phyloP scores from a whole-genome alignment of 2,888 invertebrate species.

The Troilus luridus region DNA sequence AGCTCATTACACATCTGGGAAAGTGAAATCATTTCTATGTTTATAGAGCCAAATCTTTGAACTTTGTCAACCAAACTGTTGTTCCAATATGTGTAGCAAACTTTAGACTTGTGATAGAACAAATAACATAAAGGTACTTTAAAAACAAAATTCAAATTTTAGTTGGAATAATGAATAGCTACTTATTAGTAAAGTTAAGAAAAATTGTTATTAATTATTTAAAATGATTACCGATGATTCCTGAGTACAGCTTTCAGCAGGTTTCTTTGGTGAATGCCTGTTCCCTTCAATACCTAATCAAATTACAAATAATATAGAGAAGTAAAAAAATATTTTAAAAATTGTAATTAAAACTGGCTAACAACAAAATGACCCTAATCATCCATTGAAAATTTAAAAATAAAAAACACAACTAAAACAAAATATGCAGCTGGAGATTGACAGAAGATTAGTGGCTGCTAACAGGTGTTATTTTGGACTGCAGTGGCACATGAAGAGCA shows the following conservation, averaged over 20 bases:
- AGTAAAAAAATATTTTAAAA: neutral
- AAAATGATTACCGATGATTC: neutral
- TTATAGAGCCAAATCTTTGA: no score
- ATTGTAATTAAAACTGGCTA: neutral
- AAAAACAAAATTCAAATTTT: neutral
- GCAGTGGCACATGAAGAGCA: no score
- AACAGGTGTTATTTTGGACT: no score
- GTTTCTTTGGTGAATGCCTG: neutral
- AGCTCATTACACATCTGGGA: no score
- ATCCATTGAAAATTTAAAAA: neutral
- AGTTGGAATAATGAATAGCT: neutral
- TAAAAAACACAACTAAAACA: no score
- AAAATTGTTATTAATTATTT: neutral
- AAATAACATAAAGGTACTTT: neutral
- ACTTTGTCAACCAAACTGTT: no score
- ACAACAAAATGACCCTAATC: neutral
- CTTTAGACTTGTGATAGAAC: neutral
- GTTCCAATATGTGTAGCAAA: no score
- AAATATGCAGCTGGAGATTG: no score
- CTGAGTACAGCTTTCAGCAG: neutral
- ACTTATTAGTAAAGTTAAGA: neutral
- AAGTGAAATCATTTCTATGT: no score
- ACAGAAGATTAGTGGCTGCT: no score
- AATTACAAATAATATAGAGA: neutral
- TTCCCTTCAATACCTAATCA: neutral